Evolutionary conservation across 1,140 invertebrate species (phyloP), one percentile per base, ranked within the genome.

Genomic region (Phenacoccus solenopsis): DNA sequence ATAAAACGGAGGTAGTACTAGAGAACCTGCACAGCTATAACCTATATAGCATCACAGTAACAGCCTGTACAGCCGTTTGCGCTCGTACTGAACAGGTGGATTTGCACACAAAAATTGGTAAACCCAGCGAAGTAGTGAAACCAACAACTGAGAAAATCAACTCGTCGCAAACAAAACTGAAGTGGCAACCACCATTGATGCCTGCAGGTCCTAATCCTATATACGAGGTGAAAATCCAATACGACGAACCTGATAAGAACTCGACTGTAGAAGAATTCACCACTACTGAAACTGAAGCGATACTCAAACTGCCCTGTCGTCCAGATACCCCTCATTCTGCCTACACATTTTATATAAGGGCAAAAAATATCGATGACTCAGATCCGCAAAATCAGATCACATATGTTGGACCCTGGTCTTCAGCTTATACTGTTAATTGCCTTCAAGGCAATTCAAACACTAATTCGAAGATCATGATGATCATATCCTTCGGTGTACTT

Each of bases 51-150:
- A 80, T 91, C 7, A 78, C 78, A 22, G 82, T 91, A 0, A 75
- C 80, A 28, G 88, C 90, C 5, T 93, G 90, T 76, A 89, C 87
- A 16, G 84, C 86, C 49, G 77, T 84, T 16, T 88, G 86, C 59
- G 3, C 59, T 25, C 22, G 25, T 74, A 88, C 87, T 71, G 76
- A 56, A 83, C 84, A 16, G 71, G 76, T 67, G 73, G 76, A 0
- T 76, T 85, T 49, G 13, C 27, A 69, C 20, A 64, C 59, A 22
- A 2, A 9, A 10, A 64, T 64, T 4, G 59, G 59, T 24, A 9
- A 10, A 13, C 59, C 59, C 3, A 9, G 5, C 38, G 38, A 64
- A 27, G 25, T 64, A 59, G 4, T 4, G 22, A 24, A 25, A 3
- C 2, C 25, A 22, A 24, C 25, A 16, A 25, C 59, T 10, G 3